phyloP scores from a whole-genome alignment of 2,113 vertebrate species.

The Pelecanus crispus region DNA sequence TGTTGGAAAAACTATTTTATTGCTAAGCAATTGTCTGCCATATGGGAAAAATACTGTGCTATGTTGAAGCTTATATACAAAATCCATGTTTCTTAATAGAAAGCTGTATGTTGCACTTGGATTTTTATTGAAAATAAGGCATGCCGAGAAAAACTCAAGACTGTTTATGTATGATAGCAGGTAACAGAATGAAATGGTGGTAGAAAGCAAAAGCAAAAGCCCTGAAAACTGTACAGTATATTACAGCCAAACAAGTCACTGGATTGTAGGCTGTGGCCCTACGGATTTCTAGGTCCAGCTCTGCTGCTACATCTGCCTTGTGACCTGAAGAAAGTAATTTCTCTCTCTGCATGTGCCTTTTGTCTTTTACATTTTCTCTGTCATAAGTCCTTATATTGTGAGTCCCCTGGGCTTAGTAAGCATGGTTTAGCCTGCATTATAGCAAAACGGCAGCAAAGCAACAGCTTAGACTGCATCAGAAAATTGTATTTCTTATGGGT shows the following conservation, averaged over 20 bases:
- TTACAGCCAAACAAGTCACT: background rate
- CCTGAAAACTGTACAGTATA: background rate
- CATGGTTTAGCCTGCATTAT: background rate
- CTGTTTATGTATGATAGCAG: background rate
- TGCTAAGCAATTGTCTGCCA: background rate
- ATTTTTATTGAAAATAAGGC: background rate
- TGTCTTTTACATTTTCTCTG: background rate
- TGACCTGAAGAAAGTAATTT: background rate
- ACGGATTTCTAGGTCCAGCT: background rate
- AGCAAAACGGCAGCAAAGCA: background rate
- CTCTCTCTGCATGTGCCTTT: background rate
- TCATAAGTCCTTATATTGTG: background rate
- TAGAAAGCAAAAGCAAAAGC: background rate
- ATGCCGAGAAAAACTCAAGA: background rate
- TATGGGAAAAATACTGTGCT: background rate
- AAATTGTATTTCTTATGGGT: background rate
- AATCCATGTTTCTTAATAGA: background rate
- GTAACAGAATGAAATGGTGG: background rate
- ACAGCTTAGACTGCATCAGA: background rate
- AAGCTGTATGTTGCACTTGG: background rate
- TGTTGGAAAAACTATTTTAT: background rate
- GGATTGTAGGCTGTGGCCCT: background rate
- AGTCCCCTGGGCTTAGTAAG: background rate
- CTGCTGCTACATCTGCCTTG: background rate
- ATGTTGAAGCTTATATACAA: background rate